phyloP scores from a whole-genome alignment of 2,888 invertebrate species.

The Helleia helle region DNA sequence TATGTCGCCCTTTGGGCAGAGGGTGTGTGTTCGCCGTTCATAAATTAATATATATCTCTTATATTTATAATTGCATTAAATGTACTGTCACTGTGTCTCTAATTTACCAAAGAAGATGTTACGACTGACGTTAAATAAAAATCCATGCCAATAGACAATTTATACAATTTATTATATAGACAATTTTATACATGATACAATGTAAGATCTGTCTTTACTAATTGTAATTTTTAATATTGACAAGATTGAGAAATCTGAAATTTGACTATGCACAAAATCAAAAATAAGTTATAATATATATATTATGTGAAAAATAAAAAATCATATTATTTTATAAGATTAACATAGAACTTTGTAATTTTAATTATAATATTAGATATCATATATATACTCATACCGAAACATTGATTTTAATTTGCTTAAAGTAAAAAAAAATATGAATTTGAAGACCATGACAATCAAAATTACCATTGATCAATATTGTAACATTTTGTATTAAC shows the following conservation, averaged over 20 bases:
- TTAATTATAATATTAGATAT: slow-evolving; percentile 13
- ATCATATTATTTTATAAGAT: slow-evolving; percentile 22
- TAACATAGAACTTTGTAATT: slow-evolving; percentile 14
- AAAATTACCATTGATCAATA: slow-evolving; percentile 60
- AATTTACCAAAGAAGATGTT: slow-evolving; percentile 57
- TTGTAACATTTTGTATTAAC: slow-evolving; percentile 33
- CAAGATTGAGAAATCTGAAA: slow-evolving; percentile 27
- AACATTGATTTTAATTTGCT: slow-evolving; percentile 12
- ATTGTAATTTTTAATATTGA: slow-evolving; percentile 28
- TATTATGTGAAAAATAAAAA: slow-evolving; percentile 12
- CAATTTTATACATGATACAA: slow-evolving; percentile 18
- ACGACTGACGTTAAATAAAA: slow-evolving; percentile 32
- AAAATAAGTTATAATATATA: slow-evolving; percentile 29
- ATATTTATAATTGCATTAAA: slow-evolving; percentile 14
- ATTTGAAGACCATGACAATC: slow-evolving; percentile 57
- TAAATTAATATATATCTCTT: slow-evolving; percentile 19
- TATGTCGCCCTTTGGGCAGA: slow-evolving; percentile 28
- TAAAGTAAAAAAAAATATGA: slow-evolving; percentile 40
- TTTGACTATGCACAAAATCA: slow-evolving; percentile 56
- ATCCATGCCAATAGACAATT: slow-evolving; percentile 22
- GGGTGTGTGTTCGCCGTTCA: slow-evolving; percentile 21
- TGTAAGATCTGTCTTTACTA: slow-evolving; percentile 24
- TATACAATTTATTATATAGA: slow-evolving; percentile 20
- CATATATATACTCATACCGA: slow-evolving; percentile 4
- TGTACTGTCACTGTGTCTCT: slow-evolving; percentile 30